Base-by-base conservation (phyloP, 2,797 vertebrate species). In the Sebastes diaconus region DNA sequence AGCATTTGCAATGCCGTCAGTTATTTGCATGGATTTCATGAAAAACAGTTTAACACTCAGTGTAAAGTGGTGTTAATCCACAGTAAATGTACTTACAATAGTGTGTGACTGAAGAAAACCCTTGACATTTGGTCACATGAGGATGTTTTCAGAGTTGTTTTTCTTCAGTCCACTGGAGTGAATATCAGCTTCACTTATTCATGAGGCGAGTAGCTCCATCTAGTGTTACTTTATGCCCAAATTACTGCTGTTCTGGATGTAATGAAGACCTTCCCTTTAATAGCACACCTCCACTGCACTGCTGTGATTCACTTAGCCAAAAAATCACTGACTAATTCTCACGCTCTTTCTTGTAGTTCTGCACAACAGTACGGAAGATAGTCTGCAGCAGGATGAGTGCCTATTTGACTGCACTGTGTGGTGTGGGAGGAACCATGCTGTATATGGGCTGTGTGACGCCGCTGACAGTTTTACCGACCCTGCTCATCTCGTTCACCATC, bases 321-420 rank as follows among this genome's bases (percentile, higher is more conserved):
- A 16, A 13, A 67, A 22, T 46, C 30, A 13, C 16, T 8, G 12
- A 71, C 27, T 67, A 12, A 73, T 52, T 59, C 46, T 83, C 16
- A 7, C 68, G 2, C 39, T 84, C 57, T 80, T 8, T 88, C 87
- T 88, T 81, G 1, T 88, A 99, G 98, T 99, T 99, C 93, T 98
- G 97, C 93, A 97, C 97, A 68, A 90, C 81, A 0, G 92, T 99
- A 85, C 96, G 98, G 94, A 99, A 95, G 95, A 95, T 98, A 32
- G 95, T 99, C 79, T 97, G 95, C 86, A 98, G 98, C 94, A 95
- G 97, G 93, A 96, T 94, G 87, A 97, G 96, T 0, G 93, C 97
- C 71, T 96, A 97, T 20, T 77, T 97, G 75, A 97, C 96, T 0
- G 95, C 95, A 0, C 74, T 97, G 60, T 93, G 97, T 75, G 97